phyloP scores from a whole-genome alignment of 2,113 vertebrate species.

The Antechinus flavipes region DNA sequence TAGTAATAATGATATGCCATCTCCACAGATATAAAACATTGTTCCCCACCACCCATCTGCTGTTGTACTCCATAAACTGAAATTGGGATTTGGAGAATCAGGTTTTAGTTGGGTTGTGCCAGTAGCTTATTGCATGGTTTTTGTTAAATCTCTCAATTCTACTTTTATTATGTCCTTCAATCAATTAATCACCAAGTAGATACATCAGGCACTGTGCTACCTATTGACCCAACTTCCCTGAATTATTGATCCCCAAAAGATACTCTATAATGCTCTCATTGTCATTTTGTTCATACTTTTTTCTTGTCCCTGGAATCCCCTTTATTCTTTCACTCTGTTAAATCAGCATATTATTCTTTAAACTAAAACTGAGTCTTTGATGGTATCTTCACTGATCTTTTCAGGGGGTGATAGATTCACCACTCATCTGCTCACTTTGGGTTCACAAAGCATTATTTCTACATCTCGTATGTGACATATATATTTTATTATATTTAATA shows the following conservation, averaged over 20 bases:
- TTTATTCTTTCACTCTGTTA: neutral
- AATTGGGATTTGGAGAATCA: neutral
- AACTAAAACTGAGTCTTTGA: neutral
- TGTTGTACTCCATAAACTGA: neutral
- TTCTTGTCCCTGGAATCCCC: neutral
- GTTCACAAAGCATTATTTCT: neutral
- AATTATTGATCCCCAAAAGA: neutral
- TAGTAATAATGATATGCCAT: neutral
- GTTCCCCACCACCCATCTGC: no score
- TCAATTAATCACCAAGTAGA: neutral
- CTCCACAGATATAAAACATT: no score
- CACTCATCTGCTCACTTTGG: neutral
- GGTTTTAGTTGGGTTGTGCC: neutral
- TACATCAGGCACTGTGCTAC: no score
- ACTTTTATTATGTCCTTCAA: neutral
- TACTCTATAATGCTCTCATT: neutral
- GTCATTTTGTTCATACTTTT: neutral
- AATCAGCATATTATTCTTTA: neutral
- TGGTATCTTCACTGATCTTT: neutral
- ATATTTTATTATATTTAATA: neutral
- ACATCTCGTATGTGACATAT: neutral
- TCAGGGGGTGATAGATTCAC: neutral
- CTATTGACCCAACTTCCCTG: neutral
- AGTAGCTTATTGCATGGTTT: neutral
- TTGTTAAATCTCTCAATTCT: neutral